These are phyloP conservation scores for Papilio dardanus DNA, from an alignment of 1,140 invertebrate species.

Conservation along the genomic window DNA sequence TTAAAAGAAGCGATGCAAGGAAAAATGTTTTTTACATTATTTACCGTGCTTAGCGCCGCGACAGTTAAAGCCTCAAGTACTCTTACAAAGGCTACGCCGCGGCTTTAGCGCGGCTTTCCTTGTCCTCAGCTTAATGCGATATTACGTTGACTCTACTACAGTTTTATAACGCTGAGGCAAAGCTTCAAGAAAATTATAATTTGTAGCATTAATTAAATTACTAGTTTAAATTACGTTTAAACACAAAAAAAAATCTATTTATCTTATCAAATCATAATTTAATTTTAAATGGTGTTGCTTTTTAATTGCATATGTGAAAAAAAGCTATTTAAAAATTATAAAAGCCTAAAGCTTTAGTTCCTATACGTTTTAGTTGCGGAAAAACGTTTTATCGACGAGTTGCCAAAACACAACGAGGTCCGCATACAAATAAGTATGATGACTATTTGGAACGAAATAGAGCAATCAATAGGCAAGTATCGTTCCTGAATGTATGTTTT, in stretches of 20 bases:
- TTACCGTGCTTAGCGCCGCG: slow-evolving; percentile 48
- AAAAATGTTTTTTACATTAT: slow-evolving; percentile 69
- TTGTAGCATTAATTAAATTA: slow-evolving; percentile 58
- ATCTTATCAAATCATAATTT: too few species aligned
- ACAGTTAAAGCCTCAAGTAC: slow-evolving; percentile 53
- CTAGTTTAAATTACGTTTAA: slow-evolving; percentile 36
- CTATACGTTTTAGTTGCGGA: background rate
- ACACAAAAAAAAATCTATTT: background rate
- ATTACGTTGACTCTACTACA: slow-evolving; percentile 66
- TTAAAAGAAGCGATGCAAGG: slow-evolving; percentile 59
- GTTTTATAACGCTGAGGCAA: slow-evolving; percentile 61
- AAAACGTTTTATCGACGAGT: slow-evolving; percentile 12
- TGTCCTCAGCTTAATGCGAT: slow-evolving; percentile 70
- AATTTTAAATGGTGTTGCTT: background rate
- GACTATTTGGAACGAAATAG: slow-evolving; percentile 8
- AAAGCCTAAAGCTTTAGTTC: background rate
- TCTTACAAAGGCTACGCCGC: slow-evolving; percentile 61
- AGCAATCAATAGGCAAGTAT: slow-evolving; percentile 12
- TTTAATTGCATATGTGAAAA: background rate
- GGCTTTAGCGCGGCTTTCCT: slow-evolving; percentile 56
- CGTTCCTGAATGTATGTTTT: background rate
- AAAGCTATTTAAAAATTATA: background rate
- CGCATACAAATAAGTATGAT: slow-evolving; percentile 22
- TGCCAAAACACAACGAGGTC: slow-evolving; percentile 8
- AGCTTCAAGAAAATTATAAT: slow-evolving; percentile 60